These are phyloP conservation scores for Lamprologus speciosus DNA, from an alignment of 2,113 vertebrate species.

Conservation along the genomic window DNA sequence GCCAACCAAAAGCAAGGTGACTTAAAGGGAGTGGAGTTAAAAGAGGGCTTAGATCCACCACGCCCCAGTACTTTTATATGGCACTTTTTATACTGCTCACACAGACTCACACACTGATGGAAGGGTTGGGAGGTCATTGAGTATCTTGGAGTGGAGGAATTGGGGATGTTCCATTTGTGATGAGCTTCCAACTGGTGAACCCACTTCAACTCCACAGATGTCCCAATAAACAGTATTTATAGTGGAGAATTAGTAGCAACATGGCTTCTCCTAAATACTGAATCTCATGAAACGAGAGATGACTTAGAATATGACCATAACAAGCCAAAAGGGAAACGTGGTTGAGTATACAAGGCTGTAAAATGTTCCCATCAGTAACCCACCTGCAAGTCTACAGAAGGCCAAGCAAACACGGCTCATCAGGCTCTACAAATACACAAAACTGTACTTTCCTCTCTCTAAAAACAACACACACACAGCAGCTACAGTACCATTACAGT, in stretches of 20 bases:
- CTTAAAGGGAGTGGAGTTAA: background rate
- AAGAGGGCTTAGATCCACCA: background rate
- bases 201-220: background rate
- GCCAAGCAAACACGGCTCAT: background rate
- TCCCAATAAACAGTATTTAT: background rate
- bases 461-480: background rate
- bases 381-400: background rate
- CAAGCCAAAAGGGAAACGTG: background rate
- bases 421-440: background rate
- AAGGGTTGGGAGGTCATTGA: background rate
- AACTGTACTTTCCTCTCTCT: background rate
- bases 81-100: background rate
- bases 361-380: background rate
- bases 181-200: background rate
- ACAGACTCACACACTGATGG: background rate
- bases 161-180: fast-evolving
- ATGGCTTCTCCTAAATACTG: background rate
- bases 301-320: background rate
- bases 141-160: background rate
- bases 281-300: background rate
- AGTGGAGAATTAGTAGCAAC: background rate
- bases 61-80: background rate
- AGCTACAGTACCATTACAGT: background rate
- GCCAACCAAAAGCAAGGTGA: background rate
- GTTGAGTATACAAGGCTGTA: background rate